Base-by-base conservation (phyloP, 2,888 invertebrate species). In the Crematogaster levior region DNA sequence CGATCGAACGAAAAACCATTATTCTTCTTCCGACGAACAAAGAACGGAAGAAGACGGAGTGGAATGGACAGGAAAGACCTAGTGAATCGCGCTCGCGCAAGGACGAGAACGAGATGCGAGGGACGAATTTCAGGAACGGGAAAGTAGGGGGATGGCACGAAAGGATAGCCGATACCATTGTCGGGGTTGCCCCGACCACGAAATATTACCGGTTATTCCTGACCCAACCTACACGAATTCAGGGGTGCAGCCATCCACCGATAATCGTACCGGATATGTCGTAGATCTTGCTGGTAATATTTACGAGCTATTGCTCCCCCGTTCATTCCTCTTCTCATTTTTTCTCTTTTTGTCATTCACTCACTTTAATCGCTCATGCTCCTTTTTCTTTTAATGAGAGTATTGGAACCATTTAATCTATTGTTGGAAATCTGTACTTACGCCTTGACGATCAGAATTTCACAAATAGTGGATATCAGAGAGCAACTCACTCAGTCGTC, bases 1-100 rank as follows among this genome's bases (percentile, higher is more conserved):
- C 91, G 89, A 90, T 91, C 90, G 91, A 91, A 92, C 89, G 92
- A 91, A 90, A 92, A 93, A 87, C 91, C 92, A 92, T 93, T 92
- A 92, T 92, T 93, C 91, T 92, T 90, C 82, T 77, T 84, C 83
- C 86, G 83, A 84, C 75, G 84, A 48, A 77, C 81, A 84, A 81
- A 81, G 81, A 84, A 66, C 48, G 51, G 66, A 40, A 18, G 37
- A 56, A 61, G 34, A 24, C 34, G 43, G 10, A 63, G 27, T 46
- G 53, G 72, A 79, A 21, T 9, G 30, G 63, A 34, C 72, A 53
- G 60, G 40, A 53, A 75, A 79, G 18, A 48, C 24, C 34, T 58
- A 56, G 56, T 51, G 84, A 81, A 75, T 82, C 84, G 74, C 56
- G 84, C 48, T 70, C 81, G 73, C 58, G 60, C 83, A 66, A 77